Conservation (phyloP, 2,797 vertebrate species). For the Macroramphosus scolopax region DNA sequence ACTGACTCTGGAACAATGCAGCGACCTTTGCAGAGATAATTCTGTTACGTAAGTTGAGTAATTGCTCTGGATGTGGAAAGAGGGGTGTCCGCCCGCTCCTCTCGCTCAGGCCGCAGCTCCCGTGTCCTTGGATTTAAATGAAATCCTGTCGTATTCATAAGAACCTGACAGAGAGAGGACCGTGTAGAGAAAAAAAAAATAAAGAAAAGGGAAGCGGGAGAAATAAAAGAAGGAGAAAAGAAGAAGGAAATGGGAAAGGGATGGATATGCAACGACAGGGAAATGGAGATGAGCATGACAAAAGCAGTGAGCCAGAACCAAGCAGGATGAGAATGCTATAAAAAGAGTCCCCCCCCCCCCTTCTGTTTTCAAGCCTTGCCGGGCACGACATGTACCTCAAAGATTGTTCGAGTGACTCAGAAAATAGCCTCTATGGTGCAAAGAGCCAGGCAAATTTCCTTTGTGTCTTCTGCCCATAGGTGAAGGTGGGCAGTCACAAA, state of each 20-base stretch:
- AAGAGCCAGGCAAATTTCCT: slow-evolving; percentile 24
- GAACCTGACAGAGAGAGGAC: slow-evolving; percentile 38
- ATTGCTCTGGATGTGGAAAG: slow-evolving; percentile 72
- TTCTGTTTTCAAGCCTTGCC: slow-evolving; percentile 10
- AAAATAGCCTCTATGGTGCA: slow-evolving; percentile 33
- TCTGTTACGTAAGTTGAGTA: slow-evolving; percentile 71
- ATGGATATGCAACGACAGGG: slow-evolving; percentile 36
- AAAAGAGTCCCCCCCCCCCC: slow-evolving; percentile 24
- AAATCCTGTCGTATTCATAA: slow-evolving; percentile 50
- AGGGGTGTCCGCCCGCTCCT: slow-evolving; percentile 43
- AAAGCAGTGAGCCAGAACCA: slow-evolving; percentile 58
- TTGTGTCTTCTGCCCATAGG: slow-evolving; percentile 32
- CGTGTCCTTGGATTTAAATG: slow-evolving; percentile 63
- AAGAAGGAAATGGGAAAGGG: too few relatives aligned
- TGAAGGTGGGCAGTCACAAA: slow-evolving; percentile 43
- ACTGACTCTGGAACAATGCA: slow-evolving; percentile 58
- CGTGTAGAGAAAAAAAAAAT: neutral
- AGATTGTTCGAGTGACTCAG: slow-evolving; percentile 29
- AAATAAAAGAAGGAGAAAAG: slow-evolving; percentile 1
- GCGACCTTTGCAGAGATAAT: slow-evolving; percentile 73
- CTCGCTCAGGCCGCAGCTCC: slow-evolving; percentile 45
- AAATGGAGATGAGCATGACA: slow-evolving; percentile 50
- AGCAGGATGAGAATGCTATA: slow-evolving; percentile 52
- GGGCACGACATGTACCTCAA: slow-evolving; percentile 39
- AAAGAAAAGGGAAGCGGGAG: neutral